phyloP scores from a whole-genome alignment of 2,797 vertebrate species.

The Meriones psammophilus region DNA sequence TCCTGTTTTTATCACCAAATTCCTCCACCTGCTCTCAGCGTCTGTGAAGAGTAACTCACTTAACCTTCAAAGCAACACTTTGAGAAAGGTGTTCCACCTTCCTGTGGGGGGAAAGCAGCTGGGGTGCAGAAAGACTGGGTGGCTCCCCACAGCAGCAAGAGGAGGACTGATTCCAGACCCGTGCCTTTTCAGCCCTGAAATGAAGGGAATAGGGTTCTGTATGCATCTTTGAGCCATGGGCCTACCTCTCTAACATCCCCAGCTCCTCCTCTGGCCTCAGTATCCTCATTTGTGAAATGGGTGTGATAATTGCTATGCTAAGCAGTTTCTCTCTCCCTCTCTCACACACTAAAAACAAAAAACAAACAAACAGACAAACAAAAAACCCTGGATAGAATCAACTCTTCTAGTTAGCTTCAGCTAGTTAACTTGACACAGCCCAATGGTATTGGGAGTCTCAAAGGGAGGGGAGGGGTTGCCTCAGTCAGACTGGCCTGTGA shows the following conservation, averaged over 20 bases:
- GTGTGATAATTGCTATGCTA: not conserved
- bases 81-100: not conserved
- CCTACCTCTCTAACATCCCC: not conserved
- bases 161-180: not conserved
- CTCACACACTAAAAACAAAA: not conserved
- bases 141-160: not conserved
- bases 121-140: not conserved
- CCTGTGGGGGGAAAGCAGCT: not conserved
- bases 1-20: conserved; percentile 8
- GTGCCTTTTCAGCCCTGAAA: not conserved
- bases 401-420: not conserved
- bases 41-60: not conserved
- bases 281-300: not conserved
- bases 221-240: not conserved
- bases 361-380: not conserved
- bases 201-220: rapidly evolving
- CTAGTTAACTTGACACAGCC: not conserved
- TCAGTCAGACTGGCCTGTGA: not conserved
- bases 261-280: not conserved
- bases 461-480: too few relatives aligned
- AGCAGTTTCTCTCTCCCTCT: not conserved
- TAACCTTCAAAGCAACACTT: not conserved
- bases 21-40: not conserved
- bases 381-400: not conserved
- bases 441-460: not conserved